Conservation (phyloP, 2,888 invertebrate species). For the Ischnura elegans region DNA sequence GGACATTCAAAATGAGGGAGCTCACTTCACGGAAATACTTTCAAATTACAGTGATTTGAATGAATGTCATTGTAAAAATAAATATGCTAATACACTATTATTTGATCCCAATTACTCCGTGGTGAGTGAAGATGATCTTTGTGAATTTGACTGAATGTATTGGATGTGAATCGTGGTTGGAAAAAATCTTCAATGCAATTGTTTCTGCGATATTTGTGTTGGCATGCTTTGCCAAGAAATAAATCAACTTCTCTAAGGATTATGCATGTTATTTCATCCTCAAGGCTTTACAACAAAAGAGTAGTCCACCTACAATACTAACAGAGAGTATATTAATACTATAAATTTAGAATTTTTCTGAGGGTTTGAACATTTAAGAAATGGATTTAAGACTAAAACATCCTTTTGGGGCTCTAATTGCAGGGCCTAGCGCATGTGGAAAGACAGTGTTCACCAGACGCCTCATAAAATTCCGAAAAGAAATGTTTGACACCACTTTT, state of each 20-base stretch:
- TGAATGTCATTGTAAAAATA: background rate
- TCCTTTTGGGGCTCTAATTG: no score
- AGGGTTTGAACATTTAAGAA: conserved; percentile 18
- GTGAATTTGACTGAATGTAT: background rate
- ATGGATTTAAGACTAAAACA: background rate
- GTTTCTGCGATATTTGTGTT: background rate
- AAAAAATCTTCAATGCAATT: background rate
- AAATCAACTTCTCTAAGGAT: background rate
- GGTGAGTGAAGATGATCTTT: background rate
- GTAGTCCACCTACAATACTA: no score
- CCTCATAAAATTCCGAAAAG: background rate
- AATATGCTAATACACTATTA: background rate
- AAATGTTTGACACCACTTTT: background rate
- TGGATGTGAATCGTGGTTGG: background rate
- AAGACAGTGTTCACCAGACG: no score
- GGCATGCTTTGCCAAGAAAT: background rate
- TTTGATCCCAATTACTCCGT: background rate
- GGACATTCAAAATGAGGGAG: background rate
- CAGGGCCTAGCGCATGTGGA: no score
- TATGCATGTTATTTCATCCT: background rate
- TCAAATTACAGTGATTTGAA: background rate
- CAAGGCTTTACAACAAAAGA: background rate
- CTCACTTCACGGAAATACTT: background rate
- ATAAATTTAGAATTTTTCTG: background rate
- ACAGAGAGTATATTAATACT: no score